Conservation (phyloP, 2,797 vertebrate species). For the Hippoglossus hippoglossus region DNA sequence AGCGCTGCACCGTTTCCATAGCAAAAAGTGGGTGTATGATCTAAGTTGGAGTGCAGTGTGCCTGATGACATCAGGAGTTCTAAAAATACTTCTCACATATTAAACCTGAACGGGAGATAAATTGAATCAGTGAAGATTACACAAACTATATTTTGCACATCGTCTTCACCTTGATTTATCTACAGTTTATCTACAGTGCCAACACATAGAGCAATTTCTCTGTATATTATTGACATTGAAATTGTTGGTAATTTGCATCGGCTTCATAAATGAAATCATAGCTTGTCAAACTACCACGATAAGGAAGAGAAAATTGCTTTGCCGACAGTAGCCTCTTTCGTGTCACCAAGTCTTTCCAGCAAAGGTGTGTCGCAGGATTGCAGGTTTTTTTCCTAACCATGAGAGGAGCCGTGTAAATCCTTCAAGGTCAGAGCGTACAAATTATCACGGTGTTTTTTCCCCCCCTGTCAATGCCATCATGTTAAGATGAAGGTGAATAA, state of each 20-base stretch:
- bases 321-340: background rate
- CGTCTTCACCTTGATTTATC: slow-evolving; percentile 22
- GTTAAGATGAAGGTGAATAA: slow-evolving; percentile 10
- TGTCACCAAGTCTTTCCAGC: too few species aligned
- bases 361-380: background rate
- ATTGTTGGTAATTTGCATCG: background rate
- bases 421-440: slow-evolving; percentile 47
- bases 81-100: slow-evolving; percentile 27
- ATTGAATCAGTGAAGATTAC: background rate
- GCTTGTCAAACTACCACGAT: background rate
- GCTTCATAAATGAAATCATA: background rate
- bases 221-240: background rate
- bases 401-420: slow-evolving; percentile 30
- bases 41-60: background rate
- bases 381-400: slow-evolving; percentile 18
- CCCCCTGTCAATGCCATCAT: slow-evolving; percentile 21
- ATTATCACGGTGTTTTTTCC: background rate
- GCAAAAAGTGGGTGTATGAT: slow-evolving; percentile 13
- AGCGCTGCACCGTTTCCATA: slow-evolving; percentile 3
- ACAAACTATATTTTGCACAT: slow-evolving; percentile 4
- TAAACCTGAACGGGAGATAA: slow-evolving; percentile 26
- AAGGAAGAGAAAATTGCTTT: background rate
- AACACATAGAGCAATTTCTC: background rate
- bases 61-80: slow-evolving; percentile 8
- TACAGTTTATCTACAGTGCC: slow-evolving; percentile 14